Evolutionary conservation across 2,888 invertebrate species (phyloP), one percentile per base, ranked within the genome.

Genomic region (Punctoribates punctum): DNA sequence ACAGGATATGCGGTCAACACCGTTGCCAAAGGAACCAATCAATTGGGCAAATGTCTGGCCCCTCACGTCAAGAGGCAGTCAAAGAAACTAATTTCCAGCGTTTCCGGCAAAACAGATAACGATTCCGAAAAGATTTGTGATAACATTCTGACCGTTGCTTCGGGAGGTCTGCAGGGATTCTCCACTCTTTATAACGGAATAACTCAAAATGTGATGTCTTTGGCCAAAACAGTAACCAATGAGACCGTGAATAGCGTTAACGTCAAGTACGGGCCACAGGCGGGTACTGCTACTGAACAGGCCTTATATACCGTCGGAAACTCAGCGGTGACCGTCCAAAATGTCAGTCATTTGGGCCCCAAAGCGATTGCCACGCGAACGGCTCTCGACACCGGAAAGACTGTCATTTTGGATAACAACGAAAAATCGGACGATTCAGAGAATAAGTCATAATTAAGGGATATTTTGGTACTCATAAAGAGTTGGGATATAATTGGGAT

Each of bases 11-110:
- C 60, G 1, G 73, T 73, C 15, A 42, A 60, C 20, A 29, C 57
- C 23, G 54, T 73, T n/a, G 73, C 73, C 27, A 60, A 73, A 57
- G 73, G 73, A 17, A 73, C 73, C 8, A 48, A 60, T 23, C 54
- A 60, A n/a, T 73, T 73, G 57, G 51, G 73, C 25, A 38, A 15
- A 60, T 60, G 60, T 73, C 25, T 73, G 34, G 73, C 73, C 34
- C 73, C 73, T n/a, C 57, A 57, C 57, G 42, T 73, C 23, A 54
- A 57, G 20, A 73, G n/a, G 4, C 73, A 73, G 8, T 54, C 57
- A 20, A 73, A 48, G 15, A 73, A 51, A 60, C 17, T 73, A 51
- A 73, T 73, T 34, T 73, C 73, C 20, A 60, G 25, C 57, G 60
- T 73, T 60, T 60, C 73, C 6, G 73, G 73, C 3, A 73, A 73